Evolutionary conservation across 2,797 vertebrate species (phyloP), one percentile per base, ranked within the genome.

Genomic region (Cynopterus sphinx): DNA sequence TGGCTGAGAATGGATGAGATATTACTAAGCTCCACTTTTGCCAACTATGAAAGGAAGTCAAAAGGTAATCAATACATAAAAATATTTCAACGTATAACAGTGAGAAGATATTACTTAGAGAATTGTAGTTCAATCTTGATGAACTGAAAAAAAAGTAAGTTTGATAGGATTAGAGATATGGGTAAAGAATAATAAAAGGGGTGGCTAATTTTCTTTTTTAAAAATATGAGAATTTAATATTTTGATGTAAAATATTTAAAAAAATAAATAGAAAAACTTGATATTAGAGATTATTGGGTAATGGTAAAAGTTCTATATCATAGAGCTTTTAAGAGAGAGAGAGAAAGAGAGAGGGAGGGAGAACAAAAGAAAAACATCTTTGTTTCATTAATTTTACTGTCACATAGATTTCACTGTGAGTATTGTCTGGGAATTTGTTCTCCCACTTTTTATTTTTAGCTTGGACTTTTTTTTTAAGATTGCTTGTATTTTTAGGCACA

Each of bases 371-470:
- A 78, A 74, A 9, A 4, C 9, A 81, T 91, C n/a, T 87, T 94
- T 71, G 17, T 91, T 78, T 31, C 17, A 67, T 85, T 79, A 53
- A 68, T 77, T 94, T 92, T 85, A 57, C 11, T 74, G 36, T 93
- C 43, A 71, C 43, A 65, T 28, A 26, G 67, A 95, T 90, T 92
- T 96, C 33, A 90, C 3, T 22, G 12, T 74, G 53, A 79, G n/a
- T 61, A 63, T 61, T 85, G 5, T 71, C 17, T 87, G n/a, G 24
- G 33, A 75, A 75, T 83, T 70, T 95, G 46, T 92, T 92, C 51
- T 70, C 63, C n/a, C 17, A 85, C 22, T 90, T 96, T 92, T 91
- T 86, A 94, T 91, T 96, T 97, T 94, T 81, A 53, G n/a, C 28
- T 82, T 89, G 57, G 13, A 31, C 3, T 51, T 89, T 49, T 85